phyloP scores from a whole-genome alignment of 2,113 vertebrate species.

The Erythrocercus mccallii region DNA sequence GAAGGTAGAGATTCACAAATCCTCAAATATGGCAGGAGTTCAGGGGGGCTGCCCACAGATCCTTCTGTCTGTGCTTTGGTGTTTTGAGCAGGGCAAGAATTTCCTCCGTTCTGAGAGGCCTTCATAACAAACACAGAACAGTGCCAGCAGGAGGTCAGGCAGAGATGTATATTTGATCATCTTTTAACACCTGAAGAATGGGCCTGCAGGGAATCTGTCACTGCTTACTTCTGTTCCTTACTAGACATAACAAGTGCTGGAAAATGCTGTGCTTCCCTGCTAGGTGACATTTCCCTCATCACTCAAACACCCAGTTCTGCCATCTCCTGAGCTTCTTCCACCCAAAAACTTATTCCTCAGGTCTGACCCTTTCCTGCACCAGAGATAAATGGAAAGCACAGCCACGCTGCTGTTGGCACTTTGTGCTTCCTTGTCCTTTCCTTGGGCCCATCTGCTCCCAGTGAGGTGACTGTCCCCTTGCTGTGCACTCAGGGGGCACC shows the following conservation, averaged over 20 bases:
- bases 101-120: neutral
- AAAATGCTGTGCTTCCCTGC: neutral
- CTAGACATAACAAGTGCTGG: neutral
- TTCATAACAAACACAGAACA: neutral
- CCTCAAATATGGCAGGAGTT: neutral
- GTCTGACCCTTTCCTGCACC: neutral
- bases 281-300: fast-evolving
- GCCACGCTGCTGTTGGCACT: neutral
- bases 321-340: neutral
- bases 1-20: fast-evolving
- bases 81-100: neutral
- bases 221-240: neutral
- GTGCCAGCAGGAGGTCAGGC: neutral
- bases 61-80: neutral
- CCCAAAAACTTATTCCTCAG: no score
- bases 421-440: neutral
- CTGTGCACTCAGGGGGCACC: neutral
- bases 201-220: neutral
- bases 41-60: neutral
- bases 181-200: neutral
- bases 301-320: neutral
- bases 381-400: neutral
- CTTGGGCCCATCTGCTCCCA: neutral
- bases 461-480: neutral
- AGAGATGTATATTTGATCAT: neutral